Percentiles rank a stretch among this genome's conserved stretches.
phyloP scores from a whole-genome alignment of 2,797 vertebrate species.

The Acanthiza pusilla region DNA sequence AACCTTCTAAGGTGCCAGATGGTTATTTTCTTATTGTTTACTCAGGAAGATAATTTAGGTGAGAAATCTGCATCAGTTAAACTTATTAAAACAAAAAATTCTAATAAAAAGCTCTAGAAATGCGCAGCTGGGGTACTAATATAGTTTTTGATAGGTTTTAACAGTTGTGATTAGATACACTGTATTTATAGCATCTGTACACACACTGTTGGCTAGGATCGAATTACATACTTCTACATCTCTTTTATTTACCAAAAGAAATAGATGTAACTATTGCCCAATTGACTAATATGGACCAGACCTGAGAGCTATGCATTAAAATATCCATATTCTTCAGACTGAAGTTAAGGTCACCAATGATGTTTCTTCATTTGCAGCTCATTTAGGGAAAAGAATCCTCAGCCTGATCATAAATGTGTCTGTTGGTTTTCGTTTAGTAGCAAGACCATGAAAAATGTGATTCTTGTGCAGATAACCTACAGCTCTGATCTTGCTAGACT shows the following conservation, averaged over 20 bases:
- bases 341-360: not conserved
- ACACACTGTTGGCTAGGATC: not conserved
- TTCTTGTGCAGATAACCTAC: not conserved
- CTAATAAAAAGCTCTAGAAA: not conserved
- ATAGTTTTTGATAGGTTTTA: not conserved
- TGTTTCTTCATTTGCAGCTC: not conserved
- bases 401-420: not conserved
- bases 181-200: not conserved
- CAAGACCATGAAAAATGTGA: not conserved
- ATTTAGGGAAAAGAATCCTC: not conserved
- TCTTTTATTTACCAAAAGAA: not conserved
- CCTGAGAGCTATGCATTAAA: not conserved
- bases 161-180: not conserved
- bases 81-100: not conserved
- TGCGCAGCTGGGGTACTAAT: not conserved
- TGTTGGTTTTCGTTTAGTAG: not conserved
- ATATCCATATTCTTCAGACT: not conserved
- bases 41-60: not conserved
- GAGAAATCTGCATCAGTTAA: not conserved
- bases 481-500: not conserved
- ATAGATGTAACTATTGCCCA: not conserved
- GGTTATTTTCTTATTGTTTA: not conserved
- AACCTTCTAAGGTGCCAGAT: not conserved
- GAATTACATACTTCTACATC: not conserved
- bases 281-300: not conserved